Percentiles rank a stretch among this genome's conserved stretches.
Conservation (phyloP, 2,113 vertebrate genomes). For the Ardeotis arabs region DNA sequence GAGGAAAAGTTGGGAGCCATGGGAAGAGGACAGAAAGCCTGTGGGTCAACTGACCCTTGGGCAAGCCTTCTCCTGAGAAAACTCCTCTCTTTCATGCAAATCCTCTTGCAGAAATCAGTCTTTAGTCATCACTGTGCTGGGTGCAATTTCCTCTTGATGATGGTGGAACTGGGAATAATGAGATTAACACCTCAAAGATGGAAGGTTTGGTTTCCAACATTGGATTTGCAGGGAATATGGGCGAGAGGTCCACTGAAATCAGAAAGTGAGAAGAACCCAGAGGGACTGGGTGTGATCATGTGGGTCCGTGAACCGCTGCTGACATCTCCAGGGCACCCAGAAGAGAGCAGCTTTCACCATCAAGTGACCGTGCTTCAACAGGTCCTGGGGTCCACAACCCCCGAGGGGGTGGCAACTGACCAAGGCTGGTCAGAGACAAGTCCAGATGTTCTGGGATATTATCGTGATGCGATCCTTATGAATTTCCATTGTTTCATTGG, state of each 20-base stretch:
- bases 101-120: background rate
- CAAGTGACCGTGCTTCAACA: background rate
- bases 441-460: background rate
- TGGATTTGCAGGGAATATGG: too few species aligned
- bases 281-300: too few species aligned
- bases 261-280: background rate
- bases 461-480: background rate
- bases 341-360: background rate
- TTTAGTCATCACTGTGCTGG: background rate
- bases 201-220: background rate
- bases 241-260: background rate
- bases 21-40: background rate
- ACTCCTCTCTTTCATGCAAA: background rate
- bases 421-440: background rate
- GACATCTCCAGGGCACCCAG: background rate
- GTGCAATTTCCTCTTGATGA: background rate
- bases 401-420: too few species aligned
- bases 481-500: background rate
- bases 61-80: background rate
- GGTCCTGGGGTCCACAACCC: background rate
- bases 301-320: background rate
- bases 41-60: background rate
- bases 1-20: background rate
- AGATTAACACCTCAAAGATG: background rate
- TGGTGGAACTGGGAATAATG: background rate